A percentile compares a stretch with the other conserved stretches of the same genome.
phyloP scores from a whole-genome alignment of 2,888 invertebrate species.

The Cheilosia soror region DNA sequence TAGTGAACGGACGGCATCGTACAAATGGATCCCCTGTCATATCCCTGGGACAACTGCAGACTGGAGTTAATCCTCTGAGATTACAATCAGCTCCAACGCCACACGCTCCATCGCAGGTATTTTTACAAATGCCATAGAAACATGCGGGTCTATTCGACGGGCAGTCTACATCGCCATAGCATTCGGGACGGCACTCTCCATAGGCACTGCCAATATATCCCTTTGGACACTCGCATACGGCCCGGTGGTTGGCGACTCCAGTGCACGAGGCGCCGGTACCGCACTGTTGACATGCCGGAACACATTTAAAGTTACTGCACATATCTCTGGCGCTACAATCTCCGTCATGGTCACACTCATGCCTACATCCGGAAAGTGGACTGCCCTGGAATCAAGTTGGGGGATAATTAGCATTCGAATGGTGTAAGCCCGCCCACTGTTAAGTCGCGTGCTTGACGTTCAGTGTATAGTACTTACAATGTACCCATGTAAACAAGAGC shows the following conservation, averaged over 20 bases:
- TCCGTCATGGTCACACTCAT: conserved; percentile 91
- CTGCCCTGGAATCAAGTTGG: conserved; percentile 86
- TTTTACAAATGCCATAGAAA: conserved; percentile 91
- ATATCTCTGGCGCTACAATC: conserved; percentile 89
- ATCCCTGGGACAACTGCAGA: conserved; percentile 93
- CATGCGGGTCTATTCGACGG: conserved; percentile 91
- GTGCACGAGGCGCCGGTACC: conserved; percentile 92
- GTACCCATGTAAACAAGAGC: conserved; percentile 91
- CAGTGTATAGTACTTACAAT: conserved; percentile 82
- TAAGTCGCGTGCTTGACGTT: conserved; percentile 11
- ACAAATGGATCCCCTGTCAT: conserved; percentile 95
- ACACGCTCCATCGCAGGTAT: conserved; percentile 93
- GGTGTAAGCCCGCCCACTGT: conserved; percentile 19
- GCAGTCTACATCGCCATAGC: conserved; percentile 91
- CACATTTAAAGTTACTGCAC: conserved; percentile 90
- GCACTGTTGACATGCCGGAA: conserved; percentile 90
- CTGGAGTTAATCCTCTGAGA: conserved; percentile 90
- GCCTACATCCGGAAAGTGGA: conserved; percentile 90
- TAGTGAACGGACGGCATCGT: conserved; percentile 91
- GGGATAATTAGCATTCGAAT: conserved; percentile 38
- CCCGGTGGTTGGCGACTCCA: conserved; percentile 89
- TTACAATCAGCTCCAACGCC: conserved; percentile 91
- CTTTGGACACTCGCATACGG: conserved; percentile 92
- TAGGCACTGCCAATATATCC: conserved; percentile 92
- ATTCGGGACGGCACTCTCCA: conserved; percentile 91